Percentiles rank a stretch among this genome's conserved stretches.
Evolutionary conservation across 2,888 invertebrate species (phyloP).

Genomic region (Cordilura impudica): DNA sequence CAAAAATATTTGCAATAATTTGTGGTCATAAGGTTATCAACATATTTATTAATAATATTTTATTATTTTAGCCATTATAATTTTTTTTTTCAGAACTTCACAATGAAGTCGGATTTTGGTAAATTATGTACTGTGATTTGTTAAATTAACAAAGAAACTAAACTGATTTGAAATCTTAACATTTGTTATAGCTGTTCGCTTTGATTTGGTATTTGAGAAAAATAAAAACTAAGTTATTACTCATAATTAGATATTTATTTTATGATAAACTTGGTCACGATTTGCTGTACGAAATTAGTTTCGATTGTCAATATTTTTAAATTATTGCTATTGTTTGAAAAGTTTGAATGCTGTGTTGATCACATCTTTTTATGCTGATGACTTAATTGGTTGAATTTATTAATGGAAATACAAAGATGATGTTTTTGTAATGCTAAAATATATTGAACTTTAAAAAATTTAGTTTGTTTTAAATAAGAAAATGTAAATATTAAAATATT

Average conservation of each 20-base stretch:
- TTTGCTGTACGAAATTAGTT: slow-evolving; percentile 52
- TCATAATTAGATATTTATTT: slow-evolving; percentile 57
- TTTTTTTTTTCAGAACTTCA: slow-evolving; percentile 11
- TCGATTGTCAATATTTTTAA: slow-evolving; percentile 40
- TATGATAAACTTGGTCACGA: slow-evolving; percentile 56
- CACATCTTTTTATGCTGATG: slow-evolving; percentile 32
- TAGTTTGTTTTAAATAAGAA: too few relatives aligned
- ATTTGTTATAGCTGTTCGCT: slow-evolving; percentile 12
- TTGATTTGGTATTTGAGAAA: not conserved
- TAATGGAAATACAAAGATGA: too few relatives aligned
- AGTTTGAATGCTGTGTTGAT: slow-evolving; percentile 46
- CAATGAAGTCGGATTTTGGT: not conserved
- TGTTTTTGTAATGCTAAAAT: too few relatives aligned
- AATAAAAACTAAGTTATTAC: slow-evolving; percentile 50
- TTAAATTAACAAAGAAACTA: slow-evolving; percentile 7
- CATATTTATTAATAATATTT: slow-evolving; percentile 63
- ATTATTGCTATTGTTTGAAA: slow-evolving; percentile 25
- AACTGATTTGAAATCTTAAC: slow-evolving; percentile 1
- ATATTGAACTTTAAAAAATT: too few relatives aligned
- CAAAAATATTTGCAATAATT: slow-evolving; percentile 60
- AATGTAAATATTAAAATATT: too few relatives aligned
- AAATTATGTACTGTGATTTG: slow-evolving; percentile 26
- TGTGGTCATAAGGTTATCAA: slow-evolving; percentile 62
- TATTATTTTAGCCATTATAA: slow-evolving; percentile 48
- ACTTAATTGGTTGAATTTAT: slow-evolving; percentile 50